These are phyloP conservation scores for Pomacea canaliculata DNA, from an alignment of 2,888 invertebrate genomes.

Conservation along the genomic window DNA sequence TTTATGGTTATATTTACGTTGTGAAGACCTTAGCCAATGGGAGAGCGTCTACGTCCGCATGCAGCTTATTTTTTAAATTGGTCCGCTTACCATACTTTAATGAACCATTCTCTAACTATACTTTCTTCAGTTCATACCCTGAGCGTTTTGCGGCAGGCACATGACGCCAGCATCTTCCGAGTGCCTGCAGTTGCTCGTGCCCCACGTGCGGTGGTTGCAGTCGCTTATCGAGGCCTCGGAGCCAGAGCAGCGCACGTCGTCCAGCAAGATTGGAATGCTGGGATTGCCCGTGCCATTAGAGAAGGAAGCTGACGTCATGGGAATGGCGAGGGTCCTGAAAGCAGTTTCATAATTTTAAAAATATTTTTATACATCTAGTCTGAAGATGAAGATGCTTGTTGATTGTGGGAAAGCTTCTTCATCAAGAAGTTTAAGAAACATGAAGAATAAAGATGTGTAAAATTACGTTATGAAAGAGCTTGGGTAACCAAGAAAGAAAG, in stretches of 20 bases:
- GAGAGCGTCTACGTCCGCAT: no score
- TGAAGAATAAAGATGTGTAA: not conserved
- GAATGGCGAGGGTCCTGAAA: conserved; percentile 40
- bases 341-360: no score
- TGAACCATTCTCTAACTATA: no score
- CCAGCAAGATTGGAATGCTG: conserved; percentile 40
- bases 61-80: no score
- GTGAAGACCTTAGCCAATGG: no score
- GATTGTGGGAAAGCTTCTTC: no score
- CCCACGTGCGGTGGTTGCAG: conserved; percentile 51
- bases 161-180: conserved; percentile 52
- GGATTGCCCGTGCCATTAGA: conserved; percentile 41
- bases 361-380: no score
- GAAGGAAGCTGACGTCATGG: conserved; percentile 43
- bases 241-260: conserved; percentile 54
- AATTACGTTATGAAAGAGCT: not conserved
- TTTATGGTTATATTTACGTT: no score
- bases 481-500: not conserved
- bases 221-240: conserved; percentile 44
- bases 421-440: not conserved
- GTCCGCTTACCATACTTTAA: no score
- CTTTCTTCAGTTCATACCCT: no score
- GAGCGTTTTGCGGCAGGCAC: conserved; percentile 34
- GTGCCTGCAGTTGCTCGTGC: conserved; percentile 47
- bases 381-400: no score